Percentiles rank a stretch among this genome's conserved stretches.
Conservation (phyloP, 1,140 invertebrate species). For the Drosophila watanabei region DNA sequence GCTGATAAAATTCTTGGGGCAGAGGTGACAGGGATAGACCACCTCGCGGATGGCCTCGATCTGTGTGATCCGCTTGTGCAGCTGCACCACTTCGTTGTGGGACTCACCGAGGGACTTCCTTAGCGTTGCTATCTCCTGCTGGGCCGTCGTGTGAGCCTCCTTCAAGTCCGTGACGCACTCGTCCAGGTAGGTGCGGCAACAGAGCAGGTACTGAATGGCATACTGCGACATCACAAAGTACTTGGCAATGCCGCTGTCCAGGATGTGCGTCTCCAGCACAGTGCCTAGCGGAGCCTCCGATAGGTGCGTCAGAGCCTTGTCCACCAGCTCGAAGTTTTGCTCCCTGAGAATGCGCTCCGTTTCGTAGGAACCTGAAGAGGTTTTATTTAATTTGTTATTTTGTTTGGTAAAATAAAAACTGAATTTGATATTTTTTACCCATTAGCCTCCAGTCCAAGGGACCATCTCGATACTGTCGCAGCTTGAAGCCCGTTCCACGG, state of each 20-base stretch:
- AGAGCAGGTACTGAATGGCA: constrained; percentile 80
- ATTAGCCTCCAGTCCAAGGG: constrained; percentile 79
- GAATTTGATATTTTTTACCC: constrained; percentile 52
- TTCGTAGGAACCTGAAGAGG: constrained; percentile 67
- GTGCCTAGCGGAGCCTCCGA: constrained; percentile 77
- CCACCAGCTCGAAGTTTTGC: constrained; percentile 77
- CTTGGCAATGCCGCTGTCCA: constrained; percentile 82
- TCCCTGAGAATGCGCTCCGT: constrained; percentile 74
- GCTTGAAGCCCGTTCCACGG: constrained; percentile 73
- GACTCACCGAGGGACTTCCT: constrained; percentile 60
- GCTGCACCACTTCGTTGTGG: constrained; percentile 74
- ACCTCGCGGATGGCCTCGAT: constrained; percentile 78
- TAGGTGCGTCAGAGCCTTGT: constrained; percentile 67
- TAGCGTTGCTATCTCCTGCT: constrained; percentile 67
- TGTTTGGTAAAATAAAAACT: not conserved
- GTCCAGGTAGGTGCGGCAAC: constrained; percentile 78
- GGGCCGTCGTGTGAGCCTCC: constrained; percentile 56
- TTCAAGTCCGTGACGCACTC: constrained; percentile 67
- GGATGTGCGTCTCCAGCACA: constrained; percentile 70
- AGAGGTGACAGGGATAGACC: constrained; percentile 80
- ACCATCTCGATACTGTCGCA: constrained; percentile 73
- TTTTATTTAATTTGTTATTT: not conserved
- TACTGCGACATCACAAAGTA: constrained; percentile 82
- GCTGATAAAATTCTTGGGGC: constrained; percentile 83
- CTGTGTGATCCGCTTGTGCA: constrained; percentile 77